phyloP scores from a whole-genome alignment of 2,888 invertebrate species.

The Chrysina gloriosa region DNA sequence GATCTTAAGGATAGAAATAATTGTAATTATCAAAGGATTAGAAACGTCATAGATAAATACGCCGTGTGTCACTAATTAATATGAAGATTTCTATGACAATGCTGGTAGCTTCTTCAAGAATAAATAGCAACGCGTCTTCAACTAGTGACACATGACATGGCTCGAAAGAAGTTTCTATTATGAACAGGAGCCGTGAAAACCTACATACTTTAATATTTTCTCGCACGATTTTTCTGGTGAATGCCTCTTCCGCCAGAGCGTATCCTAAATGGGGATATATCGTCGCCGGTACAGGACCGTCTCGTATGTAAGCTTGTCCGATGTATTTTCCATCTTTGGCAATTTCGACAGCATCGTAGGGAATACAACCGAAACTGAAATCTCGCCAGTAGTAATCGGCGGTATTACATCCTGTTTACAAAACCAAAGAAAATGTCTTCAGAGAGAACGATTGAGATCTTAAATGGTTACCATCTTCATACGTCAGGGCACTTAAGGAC shows the following conservation, averaged over 20 bases:
- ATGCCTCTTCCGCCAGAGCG: neutral
- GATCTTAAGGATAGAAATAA: neutral
- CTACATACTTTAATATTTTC: neutral
- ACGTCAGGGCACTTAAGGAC: no score
- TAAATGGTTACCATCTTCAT: no score
- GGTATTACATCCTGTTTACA: no score
- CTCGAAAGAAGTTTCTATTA: no score
- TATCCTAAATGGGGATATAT: neutral
- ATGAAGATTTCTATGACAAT: no score
- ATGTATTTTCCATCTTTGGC: neutral
- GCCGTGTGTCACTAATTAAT: no score
- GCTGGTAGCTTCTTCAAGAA: no score
- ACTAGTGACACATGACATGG: no score
- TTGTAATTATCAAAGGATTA: neutral
- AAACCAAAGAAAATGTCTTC: no score
- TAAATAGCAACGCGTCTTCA: no score
- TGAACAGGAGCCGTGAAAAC: neutral
- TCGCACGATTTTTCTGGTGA: neutral
- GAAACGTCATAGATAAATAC: no score
- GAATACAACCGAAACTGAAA: neutral
- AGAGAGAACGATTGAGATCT: no score
- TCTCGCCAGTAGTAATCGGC: slow-evolving; percentile 6
- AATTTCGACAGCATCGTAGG: neutral
- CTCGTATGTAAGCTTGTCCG: neutral
- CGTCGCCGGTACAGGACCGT: neutral